Percentiles rank a stretch among this genome's conserved stretches.
These are phyloP conservation scores for Netelia virgata DNA, from an alignment of 2,888 invertebrate species.

Conservation along the genomic window DNA sequence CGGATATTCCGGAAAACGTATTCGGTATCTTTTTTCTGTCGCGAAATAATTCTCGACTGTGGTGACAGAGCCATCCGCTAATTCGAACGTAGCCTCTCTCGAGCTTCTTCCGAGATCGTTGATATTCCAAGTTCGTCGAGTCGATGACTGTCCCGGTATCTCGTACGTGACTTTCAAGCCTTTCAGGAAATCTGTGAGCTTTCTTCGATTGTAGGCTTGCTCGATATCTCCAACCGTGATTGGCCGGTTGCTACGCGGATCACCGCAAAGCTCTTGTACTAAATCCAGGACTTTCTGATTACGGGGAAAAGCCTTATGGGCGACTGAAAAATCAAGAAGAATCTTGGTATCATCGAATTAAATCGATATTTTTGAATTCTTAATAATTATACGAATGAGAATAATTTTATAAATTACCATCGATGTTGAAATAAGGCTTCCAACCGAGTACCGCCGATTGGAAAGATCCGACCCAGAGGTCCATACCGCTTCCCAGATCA, in stretches of 20 bases:
- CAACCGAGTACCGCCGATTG: constrained; percentile 96
- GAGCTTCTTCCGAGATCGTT: constrained; percentile 84
- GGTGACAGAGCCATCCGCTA: constrained; percentile 76
- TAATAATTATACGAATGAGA: constrained; percentile 23
- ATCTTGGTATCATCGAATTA: too few species aligned
- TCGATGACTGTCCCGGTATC: constrained; percentile 83
- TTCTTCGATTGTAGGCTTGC: constrained; percentile 71
- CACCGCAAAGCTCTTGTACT: constrained; percentile 75
- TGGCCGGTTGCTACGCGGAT: constrained; percentile 65
- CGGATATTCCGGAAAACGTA: constrained; percentile 90
- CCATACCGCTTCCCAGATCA: constrained; percentile 92
- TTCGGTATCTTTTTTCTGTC: constrained; percentile 82
- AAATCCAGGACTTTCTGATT: constrained; percentile 86
- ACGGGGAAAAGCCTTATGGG: constrained; percentile 92
- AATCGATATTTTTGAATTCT: too few species aligned
- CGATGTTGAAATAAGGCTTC: constrained; percentile 87
- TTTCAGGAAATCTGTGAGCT: constrained; percentile 82
- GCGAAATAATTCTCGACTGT: constrained; percentile 86
- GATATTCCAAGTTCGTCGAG: constrained; percentile 85
- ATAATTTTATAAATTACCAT: constrained; percentile 33
- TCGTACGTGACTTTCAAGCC: constrained; percentile 85
- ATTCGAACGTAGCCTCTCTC: constrained; percentile 81
- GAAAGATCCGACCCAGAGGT: constrained; percentile 97
- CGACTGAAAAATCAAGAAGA: constrained; percentile 85
- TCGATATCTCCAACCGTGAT: constrained; percentile 74